Evolutionary conservation across 2,113 vertebrate species (phyloP).

Genomic region (Symphodus melops): DNA sequence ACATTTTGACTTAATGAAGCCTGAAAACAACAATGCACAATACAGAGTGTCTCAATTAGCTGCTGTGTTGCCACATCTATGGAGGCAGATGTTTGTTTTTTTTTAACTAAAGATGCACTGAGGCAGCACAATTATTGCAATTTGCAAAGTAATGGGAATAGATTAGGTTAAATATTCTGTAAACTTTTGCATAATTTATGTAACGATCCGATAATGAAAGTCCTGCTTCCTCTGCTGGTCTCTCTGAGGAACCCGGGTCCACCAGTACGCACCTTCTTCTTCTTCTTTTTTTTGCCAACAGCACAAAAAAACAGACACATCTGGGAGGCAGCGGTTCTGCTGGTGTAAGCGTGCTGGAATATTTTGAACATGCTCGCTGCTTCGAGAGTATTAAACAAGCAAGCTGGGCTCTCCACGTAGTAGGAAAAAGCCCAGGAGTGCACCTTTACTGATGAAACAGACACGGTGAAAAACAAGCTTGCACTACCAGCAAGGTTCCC

Average conservation of each 20-base stretch:
- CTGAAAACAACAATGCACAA: constrained; percentile 40
- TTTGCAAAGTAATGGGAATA: constrained; percentile 49
- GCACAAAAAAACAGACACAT: constrained; percentile 35
- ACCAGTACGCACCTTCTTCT: not conserved
- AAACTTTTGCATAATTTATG: constrained; percentile 69
- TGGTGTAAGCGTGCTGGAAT: constrained; percentile 20
- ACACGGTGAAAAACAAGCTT: not conserved
- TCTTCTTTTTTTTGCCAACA: constrained; percentile 7
- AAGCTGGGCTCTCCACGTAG: constrained; percentile 5
- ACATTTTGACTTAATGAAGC: constrained; percentile 18
- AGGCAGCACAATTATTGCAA: constrained; percentile 50
- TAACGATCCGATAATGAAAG: constrained; percentile 22
- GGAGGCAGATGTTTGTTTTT: constrained; percentile 32
- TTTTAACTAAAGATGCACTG: constrained; percentile 41
- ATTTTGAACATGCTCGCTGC: constrained; percentile 40
- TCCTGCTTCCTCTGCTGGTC: not conserved
- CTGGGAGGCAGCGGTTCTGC: constrained; percentile 13
- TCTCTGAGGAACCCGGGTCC: constrained; percentile 18
- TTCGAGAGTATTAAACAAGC: constrained; percentile 43
- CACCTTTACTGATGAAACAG: constrained; percentile 36
- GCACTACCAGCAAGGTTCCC: constrained; percentile 18
- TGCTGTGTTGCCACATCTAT: constrained; percentile 5
- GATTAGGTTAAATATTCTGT: constrained; percentile 50
- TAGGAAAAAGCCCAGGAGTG: constrained; percentile 40
- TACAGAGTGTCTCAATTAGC: constrained; percentile 39